Evolutionary conservation across 2,888 invertebrate genomes (phyloP).

Genomic region (Branchellion lobata): DNA sequence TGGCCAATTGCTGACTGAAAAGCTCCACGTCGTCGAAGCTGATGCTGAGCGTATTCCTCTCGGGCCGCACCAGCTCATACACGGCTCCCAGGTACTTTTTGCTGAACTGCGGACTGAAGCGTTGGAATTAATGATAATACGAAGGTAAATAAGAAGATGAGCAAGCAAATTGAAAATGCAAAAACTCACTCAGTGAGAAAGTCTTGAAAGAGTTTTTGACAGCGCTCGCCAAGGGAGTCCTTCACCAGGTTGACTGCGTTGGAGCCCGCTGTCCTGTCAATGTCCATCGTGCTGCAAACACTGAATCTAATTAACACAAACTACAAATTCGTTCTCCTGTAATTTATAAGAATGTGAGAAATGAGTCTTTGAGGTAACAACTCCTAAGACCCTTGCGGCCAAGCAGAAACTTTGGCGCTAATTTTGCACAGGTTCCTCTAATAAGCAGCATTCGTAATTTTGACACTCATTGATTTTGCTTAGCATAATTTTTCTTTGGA

Average conservation of each 20-base stretch:
- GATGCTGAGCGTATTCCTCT: conserved; percentile 82
- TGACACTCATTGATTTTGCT: too few relatives aligned
- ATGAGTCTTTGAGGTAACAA: too few relatives aligned
- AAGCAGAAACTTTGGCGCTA: too few relatives aligned
- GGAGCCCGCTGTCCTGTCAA: conserved; percentile 57
- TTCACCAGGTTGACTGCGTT: conserved; percentile 64
- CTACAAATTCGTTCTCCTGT: neutral
- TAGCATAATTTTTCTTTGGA: too few relatives aligned
- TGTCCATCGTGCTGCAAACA: neutral
- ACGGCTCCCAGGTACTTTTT: conserved; percentile 81
- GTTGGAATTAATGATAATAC: conserved; percentile 58
- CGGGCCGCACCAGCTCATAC: conserved; percentile 78
- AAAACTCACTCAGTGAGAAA: conserved; percentile 82
- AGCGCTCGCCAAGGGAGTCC: conserved; percentile 87
- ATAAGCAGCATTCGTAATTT: too few relatives aligned
- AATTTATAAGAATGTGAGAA: too few relatives aligned
- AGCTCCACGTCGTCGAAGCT: conserved; percentile 91
- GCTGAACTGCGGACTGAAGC: neutral
- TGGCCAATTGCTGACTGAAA: conserved; percentile 87
- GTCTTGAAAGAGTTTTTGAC: conserved; percentile 92
- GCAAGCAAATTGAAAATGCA: neutral
- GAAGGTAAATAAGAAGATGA: neutral
- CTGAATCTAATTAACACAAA: neutral
- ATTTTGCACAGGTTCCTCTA: too few relatives aligned
- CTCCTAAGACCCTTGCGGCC: too few relatives aligned